phyloP scores from a whole-genome alignment of 2,888 invertebrate genomes.

The Pheosia tremula region DNA sequence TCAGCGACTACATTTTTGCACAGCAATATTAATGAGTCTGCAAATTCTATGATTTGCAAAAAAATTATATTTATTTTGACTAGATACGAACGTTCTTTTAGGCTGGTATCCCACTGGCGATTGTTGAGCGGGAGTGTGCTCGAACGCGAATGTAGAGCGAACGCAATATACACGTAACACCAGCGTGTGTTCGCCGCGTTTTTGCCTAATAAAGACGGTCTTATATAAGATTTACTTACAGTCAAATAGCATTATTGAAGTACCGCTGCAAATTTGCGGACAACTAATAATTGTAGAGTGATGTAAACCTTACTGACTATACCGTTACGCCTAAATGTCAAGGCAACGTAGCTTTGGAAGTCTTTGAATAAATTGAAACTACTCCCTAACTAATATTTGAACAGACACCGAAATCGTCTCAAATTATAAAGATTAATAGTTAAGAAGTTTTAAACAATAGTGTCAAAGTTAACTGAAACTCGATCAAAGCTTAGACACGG shows the following conservation, averaged over 20 bases:
- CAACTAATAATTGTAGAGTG: no score
- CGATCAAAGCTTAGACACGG: constrained; percentile 3
- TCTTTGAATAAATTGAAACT: background rate
- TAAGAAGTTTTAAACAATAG: constrained; percentile 1
- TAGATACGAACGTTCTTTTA: no score
- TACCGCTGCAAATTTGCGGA: background rate
- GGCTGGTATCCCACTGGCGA: no score
- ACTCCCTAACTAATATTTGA: background rate
- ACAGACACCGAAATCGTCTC: background rate
- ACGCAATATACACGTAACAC: no score
- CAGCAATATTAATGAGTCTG: constrained; percentile 35
- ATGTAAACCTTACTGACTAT: no score
- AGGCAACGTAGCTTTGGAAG: background rate
- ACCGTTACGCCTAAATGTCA: no score
- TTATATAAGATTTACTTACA: no score
- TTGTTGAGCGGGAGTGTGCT: no score
- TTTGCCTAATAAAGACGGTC: no score
- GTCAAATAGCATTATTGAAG: background rate
- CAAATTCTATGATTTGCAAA: constrained; percentile 31
- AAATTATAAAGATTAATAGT: constrained; percentile 1
- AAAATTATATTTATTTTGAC: no score
- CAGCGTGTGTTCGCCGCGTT: no score
- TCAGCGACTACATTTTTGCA: constrained; percentile 13
- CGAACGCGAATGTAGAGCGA: no score
- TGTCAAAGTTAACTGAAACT: constrained; percentile 7